Evolutionary conservation across 1,140 invertebrate genomes (phyloP).

Genomic region (Zeugodacus cucurbitae): DNA sequence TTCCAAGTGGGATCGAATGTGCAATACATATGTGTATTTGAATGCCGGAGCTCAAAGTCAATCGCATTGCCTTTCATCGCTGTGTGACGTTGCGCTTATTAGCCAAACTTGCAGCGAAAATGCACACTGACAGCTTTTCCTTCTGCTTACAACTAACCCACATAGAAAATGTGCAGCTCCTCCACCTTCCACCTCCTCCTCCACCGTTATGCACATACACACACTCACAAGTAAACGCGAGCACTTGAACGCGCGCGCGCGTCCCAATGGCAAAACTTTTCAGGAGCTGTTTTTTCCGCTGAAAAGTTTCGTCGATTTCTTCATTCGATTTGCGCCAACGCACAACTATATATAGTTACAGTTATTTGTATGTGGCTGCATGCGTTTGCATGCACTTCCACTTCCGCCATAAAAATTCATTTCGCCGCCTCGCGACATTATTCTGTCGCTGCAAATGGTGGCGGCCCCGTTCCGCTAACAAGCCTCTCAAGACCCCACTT

Average conservation of each 20-base stretch:
- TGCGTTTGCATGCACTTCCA: not conserved
- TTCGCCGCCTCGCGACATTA: not conserved
- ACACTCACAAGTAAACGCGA: not conserved
- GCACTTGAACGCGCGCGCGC: not conserved
- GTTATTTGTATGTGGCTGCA: not conserved
- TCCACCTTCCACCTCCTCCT: not conserved
- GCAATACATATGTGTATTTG: too few species aligned
- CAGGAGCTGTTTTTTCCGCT: conserved; percentile 28
- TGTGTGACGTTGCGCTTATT: not conserved
- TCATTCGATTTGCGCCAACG: not conserved
- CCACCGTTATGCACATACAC: not conserved
- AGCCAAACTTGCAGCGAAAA: not conserved
- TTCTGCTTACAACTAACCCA: not conserved
- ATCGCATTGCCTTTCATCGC: not conserved
- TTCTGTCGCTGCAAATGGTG: not conserved
- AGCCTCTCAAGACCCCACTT: not conserved
- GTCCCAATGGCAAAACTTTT: not conserved
- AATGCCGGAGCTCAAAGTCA: not conserved
- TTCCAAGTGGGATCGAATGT: too few species aligned
- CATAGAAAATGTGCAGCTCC: not conserved
- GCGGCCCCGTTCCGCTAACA: not conserved
- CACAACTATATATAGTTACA: not conserved
- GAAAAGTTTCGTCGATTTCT: conserved; percentile 21
- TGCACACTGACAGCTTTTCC: not conserved
- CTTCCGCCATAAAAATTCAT: conserved; percentile 20